phyloP scores from a whole-genome alignment of 2,797 vertebrate species.

The Pipistrellus nathusii region DNA sequence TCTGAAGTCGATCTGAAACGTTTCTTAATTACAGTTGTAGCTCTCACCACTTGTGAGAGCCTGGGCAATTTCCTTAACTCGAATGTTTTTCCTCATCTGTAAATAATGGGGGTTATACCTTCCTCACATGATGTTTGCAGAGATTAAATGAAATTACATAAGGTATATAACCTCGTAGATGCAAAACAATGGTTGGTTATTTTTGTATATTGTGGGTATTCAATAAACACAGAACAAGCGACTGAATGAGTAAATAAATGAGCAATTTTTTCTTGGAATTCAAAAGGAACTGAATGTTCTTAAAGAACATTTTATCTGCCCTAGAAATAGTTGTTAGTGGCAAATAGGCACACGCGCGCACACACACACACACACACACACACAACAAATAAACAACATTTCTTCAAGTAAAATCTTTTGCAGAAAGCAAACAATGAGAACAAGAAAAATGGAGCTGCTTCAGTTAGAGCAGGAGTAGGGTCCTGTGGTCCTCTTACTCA shows the following conservation, averaged over 20 bases:
- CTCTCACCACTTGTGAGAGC: background rate
- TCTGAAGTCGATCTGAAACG: background rate
- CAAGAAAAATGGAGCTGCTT: background rate
- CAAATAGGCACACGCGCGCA: background rate
- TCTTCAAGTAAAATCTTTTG: background rate
- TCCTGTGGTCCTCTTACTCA: background rate
- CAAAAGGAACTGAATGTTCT: background rate
- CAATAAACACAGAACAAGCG: background rate
- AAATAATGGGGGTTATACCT: background rate
- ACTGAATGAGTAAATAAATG: background rate
- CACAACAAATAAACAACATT: background rate
- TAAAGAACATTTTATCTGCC: background rate
- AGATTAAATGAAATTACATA: background rate
- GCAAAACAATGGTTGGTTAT: background rate
- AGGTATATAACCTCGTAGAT: background rate
- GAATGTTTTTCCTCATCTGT: conserved; percentile 6
- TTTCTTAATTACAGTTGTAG: background rate
- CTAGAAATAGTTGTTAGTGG: background rate
- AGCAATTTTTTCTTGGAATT: background rate
- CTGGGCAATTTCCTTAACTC: background rate
- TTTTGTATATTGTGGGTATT: background rate
- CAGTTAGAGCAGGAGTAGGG: background rate
- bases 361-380: no score
- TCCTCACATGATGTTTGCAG: background rate
- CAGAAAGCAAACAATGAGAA: background rate